Evolutionary conservation across 2,113 vertebrate genomes (phyloP), one percentile per base, ranked within the genome.

Genomic region (Dipodomys stephensi): DNA sequence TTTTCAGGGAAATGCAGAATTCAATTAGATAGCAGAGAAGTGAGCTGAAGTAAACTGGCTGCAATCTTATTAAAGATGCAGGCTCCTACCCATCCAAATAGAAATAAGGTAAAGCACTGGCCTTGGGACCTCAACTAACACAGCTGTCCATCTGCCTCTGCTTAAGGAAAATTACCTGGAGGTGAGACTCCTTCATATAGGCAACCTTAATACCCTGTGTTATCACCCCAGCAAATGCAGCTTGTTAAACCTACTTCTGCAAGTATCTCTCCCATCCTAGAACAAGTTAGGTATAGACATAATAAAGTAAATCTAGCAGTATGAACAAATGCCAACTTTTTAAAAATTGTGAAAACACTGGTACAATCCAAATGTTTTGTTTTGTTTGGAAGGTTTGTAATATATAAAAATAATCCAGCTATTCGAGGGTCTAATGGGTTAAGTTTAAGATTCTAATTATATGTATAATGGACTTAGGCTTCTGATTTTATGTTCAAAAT

Each of bases 291-390:
- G 71, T 72, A 91, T 19, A 71, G 22, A 79, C 64, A 92, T 67
- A 10, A 85, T 35, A 88, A 88, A 84, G 27, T 57, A 84, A 71
- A 72, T 87, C 35, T 46, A 96, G 12, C 39, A 83, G 18, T 72
- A 87, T 49, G 93, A 74, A 76, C 65, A 68, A 90, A 88, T 86
- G 32, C 67, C 71, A 94, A 86, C 71, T 89, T 74, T 32, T 57
- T 71, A 15, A 28, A 91, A 65, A 30, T 91, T 81, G 87, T n/a
- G 35, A 88, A 91, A 80, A 76, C 15, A 91, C 1, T 57, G 6
- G 32, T 25, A 73, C 46, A 77, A 83, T 35, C 65, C 67, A 74
- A 35, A 44, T 72, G 69, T 83, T 46, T 53, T 89, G 30, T 19
- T 39, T 89, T 49, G 57, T 4, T 77, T 35, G 73, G 8, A 80